Evolutionary conservation across 2,888 invertebrate genomes (phyloP).

Genomic region (Drosophila merina): DNA sequence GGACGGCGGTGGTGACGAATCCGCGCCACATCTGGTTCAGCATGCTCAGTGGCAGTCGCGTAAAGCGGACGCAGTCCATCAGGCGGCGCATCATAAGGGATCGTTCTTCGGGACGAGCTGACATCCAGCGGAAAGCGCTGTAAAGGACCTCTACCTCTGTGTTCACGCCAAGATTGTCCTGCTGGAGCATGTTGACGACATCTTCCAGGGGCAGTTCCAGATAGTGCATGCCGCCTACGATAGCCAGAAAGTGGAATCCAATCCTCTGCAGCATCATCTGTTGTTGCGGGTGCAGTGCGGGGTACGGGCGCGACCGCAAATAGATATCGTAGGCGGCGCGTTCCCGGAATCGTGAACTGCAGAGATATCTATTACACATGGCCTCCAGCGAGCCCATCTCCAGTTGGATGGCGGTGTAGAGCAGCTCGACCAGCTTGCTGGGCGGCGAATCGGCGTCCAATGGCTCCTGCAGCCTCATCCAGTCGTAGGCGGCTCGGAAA

Average conservation of each 20-base stretch:
- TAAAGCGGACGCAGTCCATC: slow-evolving; percentile 9
- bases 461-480: slow-evolving; percentile 7
- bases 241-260: not conserved
- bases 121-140: slow-evolving; percentile 1
- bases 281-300: not conserved
- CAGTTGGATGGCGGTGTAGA: slow-evolving; percentile 1
- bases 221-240: not conserved
- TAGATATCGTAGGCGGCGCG: not conserved
- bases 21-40: not conserved
- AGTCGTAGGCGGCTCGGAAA: slow-evolving; percentile 9
- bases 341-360: not conserved
- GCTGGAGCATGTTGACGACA: not conserved
- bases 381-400: not conserved
- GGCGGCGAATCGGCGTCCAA: not conserved
- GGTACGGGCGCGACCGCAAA: not conserved
- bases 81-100: not conserved
- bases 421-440: not conserved
- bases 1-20: not conserved
- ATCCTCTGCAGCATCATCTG: slow-evolving; percentile 2
- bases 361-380: not conserved
- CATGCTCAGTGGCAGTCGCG: not conserved
- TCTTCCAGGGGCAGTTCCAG: slow-evolving; percentile 1
- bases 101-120: not conserved
- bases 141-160: not conserved
- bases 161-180: slow-evolving; percentile 3